Evolutionary conservation across 2,888 invertebrate genomes (phyloP), one percentile per base, ranked within the genome.

Genomic region (Ophioninae sp.): DNA sequence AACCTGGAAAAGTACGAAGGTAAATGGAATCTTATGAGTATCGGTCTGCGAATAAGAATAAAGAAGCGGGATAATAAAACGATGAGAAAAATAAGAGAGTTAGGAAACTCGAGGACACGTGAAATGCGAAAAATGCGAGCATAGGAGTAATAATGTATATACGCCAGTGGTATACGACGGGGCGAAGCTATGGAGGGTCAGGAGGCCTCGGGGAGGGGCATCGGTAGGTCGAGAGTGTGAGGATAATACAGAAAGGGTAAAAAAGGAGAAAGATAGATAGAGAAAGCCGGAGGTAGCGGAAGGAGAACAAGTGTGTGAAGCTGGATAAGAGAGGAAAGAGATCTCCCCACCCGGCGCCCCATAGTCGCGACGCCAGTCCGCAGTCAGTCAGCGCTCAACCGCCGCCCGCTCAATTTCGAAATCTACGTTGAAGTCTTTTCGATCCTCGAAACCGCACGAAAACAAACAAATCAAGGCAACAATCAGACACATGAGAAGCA

Each of bases 321-420:
- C 81, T 82, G 73, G 79, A 83, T 85, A 87, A 88, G 88, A 87
- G 89, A 87, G 85, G 86, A 89, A 89, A 87, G 85, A 87, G 67
- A 58, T 23, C 87, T 88, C 89, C 90, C 90, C 90, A 90, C 90
- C 90, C 89, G 83, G 87, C 88, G 88, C 85, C 85, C 89, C 88
- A 89, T 89, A 90, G 90, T 90, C 90, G 91, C 90, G 90, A 91
- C 92, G 91, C 90, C 89, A 90, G 90, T 90, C 90, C 89, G 91
- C 90, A 93, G 90, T 93, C 93, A 93, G 93, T 93, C 92, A 93
- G 93, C 92, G 93, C 91, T 92, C 93, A 91, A 93, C 93, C 92
- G 93, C 92, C 93, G 92, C 91, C 92, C 92, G 93, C 91, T 91
- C 90, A 87, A 87, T 87, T 88, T 88, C 88, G 83, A 87, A 30